Base-by-base conservation (phyloP, 1,140 invertebrate species). In the Drosophila micromelanica region DNA sequence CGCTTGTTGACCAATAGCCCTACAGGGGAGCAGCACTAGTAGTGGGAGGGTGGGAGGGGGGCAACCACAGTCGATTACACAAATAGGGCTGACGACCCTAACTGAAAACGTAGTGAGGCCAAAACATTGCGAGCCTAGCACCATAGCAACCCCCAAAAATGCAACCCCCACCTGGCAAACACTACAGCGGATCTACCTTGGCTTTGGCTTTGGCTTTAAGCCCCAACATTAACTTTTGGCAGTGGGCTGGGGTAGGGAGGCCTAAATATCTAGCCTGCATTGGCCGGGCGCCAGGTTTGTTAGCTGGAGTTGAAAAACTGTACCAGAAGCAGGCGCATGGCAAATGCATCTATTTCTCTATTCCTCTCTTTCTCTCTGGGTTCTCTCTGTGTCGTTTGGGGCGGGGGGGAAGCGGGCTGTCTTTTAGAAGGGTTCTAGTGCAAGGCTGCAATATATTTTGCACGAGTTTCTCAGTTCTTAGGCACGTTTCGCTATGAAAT, bases 371-470 rank as follows among this genome's bases (percentile, higher is more conserved):
- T 20, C 51, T 3, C 42, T 11, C 45, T 38, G 17, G 23, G 68
- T 23, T 55, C 35, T 72, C 63, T 64, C 27, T 62, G 23, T 27
- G 23, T 17, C 2, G 2, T 27, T 49, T 35, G 46, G 30, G 46
- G 4, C 32, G 9, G 55, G 1, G 45, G 7, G 23, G 5, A 3
- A 0, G 12, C 8, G 48, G 30, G 13, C 11, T 9, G 5, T 15
- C 17, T 37, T 62, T 56, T 69, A 37, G 23, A 20, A 75, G 82
- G 85, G 79, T 77, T 87, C 84, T 90, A 90, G 84, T 89, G 84
- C 84, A 89, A 89, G 85, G 85, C 79, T 89, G 84, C 84, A 89
- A 80, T 89, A 90, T 90, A 90, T 90, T 85, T 84, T 80, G 85
- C 85, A 84, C 84, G 84, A 90, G 84, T 77, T 89, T 84, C 63